Conservation (phyloP, 2,888 invertebrate genomes). For the Stramonita haemastoma region DNA sequence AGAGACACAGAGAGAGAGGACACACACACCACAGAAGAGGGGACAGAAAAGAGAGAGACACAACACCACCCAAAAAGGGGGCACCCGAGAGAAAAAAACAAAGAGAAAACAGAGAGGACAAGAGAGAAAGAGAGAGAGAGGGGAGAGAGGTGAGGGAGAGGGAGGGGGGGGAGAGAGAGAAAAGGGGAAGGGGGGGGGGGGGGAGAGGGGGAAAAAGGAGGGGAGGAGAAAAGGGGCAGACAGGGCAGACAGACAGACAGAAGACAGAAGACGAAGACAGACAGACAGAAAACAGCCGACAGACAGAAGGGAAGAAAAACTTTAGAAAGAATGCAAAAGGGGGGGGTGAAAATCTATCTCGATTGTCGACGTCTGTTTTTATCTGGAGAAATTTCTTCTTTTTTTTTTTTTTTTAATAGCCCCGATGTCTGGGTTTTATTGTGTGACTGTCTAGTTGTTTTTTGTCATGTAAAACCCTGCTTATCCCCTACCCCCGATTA, state of each 20-base stretch:
- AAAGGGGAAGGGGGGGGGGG: not conserved
- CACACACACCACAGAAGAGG: not conserved
- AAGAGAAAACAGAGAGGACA: not conserved
- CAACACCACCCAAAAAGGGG: not conserved
- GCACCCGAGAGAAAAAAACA: not conserved
- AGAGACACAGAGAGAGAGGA: not conserved
- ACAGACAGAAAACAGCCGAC: not conserved
- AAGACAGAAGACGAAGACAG: no score
- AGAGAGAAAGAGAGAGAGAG: not conserved
- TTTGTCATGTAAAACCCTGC: no score
- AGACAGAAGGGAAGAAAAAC: not conserved
- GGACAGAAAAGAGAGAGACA: not conserved
- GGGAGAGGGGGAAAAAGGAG: not conserved
- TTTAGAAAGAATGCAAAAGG: not conserved
- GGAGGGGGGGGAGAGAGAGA: not conserved
- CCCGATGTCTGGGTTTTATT: no score
- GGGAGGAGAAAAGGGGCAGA: no score
- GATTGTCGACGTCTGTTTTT: no score
- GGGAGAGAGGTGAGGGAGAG: not conserved
- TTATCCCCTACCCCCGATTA: no score
- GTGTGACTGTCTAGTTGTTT: no score
- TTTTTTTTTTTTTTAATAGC: no score
- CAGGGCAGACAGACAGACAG: no score
- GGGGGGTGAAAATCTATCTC: not conserved
- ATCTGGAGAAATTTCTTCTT: no score